phyloP scores from a whole-genome alignment of 2,113 vertebrate species.

The Zingel zingel region DNA sequence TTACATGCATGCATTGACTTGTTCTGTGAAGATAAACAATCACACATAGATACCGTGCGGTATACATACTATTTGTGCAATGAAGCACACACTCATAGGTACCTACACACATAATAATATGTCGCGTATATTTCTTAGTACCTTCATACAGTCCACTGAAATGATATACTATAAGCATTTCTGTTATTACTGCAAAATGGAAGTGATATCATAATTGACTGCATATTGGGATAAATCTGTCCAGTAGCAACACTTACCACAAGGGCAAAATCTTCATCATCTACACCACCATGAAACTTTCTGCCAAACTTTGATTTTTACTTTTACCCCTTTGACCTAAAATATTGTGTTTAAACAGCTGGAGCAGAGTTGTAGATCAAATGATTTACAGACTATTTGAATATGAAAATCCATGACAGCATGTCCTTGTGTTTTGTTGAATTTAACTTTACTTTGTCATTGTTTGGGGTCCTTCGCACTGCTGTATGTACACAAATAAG shows the following conservation, averaged over 20 bases:
- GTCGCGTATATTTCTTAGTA: slow-evolving; percentile 1
- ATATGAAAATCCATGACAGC: slow-evolving; percentile 1
- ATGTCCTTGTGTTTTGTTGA: background rate
- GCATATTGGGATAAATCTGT: background rate
- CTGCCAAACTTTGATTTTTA: background rate
- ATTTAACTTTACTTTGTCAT: background rate
- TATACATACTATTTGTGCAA: slow-evolving; percentile 1
- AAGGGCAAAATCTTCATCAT: background rate
- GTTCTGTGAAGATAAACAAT: background rate
- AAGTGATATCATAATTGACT: slow-evolving; percentile 11
- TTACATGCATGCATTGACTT: slow-evolving; percentile 15
- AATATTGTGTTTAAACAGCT: slow-evolving; percentile 29
- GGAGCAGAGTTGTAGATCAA: slow-evolving; percentile 8
- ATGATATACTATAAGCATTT: slow-evolving; percentile 16
- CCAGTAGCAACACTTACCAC: background rate
- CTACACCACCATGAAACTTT: background rate
- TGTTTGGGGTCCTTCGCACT: background rate
- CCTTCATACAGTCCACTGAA: slow-evolving; percentile 16
- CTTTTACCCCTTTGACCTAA: background rate
- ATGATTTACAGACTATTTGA: slow-evolving; percentile 16
- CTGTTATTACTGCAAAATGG: slow-evolving; percentile 15
- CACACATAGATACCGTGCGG: background rate
- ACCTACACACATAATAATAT: background rate
- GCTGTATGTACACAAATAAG: background rate
- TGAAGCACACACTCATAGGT: slow-evolving; percentile 9